These are phyloP conservation scores for Oryzias dopingdopingensis DNA, from an alignment of 2,797 vertebrate species.

Conservation along the genomic window DNA sequence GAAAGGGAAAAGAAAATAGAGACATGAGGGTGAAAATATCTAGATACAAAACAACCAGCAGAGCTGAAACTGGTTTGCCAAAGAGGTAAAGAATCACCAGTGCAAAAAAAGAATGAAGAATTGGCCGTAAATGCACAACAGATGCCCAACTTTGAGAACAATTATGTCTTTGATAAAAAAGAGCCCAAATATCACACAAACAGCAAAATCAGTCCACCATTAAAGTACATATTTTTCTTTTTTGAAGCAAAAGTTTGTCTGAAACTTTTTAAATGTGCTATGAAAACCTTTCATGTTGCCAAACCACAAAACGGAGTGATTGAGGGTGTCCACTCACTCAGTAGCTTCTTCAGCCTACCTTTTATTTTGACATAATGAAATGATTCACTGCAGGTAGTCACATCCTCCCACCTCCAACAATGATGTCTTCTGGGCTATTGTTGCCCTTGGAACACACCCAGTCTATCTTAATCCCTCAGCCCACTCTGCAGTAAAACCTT, in stretches of 20 bases:
- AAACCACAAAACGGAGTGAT: conserved; percentile 10
- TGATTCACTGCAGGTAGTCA: conserved; percentile 73
- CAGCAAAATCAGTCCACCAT: not conserved
- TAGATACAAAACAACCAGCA: conserved; percentile 11
- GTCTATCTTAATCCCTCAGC: conserved; percentile 78
- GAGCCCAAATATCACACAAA: conserved; percentile 5
- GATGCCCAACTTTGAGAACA: conserved; percentile 4
- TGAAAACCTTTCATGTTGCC: conserved; percentile 11
- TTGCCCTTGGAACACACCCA: conserved; percentile 76
- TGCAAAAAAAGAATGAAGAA: conserved; percentile 3
- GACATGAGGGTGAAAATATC: conserved; percentile 3
- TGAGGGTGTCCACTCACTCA: conserved; percentile 4
- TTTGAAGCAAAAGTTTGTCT: conserved; percentile 12
- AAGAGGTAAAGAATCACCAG: conserved; percentile 3
- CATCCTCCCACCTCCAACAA: conserved; percentile 55
- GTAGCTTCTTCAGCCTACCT: conserved; percentile 15
- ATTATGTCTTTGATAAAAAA: not conserved
- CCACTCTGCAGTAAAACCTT: conserved; percentile 79
- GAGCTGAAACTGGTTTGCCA: conserved; percentile 7
- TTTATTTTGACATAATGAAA: conserved; percentile 48
- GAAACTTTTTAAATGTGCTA: not conserved
- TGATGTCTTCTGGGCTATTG: conserved; percentile 69
- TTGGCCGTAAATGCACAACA: conserved; percentile 9
- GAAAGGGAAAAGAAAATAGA: conserved; percentile 9
- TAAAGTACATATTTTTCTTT: conserved; percentile 5